A percentile compares a stretch with the other conserved stretches of the same genome.
phyloP scores from a whole-genome alignment of 1,140 invertebrate genomes.

The Arctopsyche grandis region DNA sequence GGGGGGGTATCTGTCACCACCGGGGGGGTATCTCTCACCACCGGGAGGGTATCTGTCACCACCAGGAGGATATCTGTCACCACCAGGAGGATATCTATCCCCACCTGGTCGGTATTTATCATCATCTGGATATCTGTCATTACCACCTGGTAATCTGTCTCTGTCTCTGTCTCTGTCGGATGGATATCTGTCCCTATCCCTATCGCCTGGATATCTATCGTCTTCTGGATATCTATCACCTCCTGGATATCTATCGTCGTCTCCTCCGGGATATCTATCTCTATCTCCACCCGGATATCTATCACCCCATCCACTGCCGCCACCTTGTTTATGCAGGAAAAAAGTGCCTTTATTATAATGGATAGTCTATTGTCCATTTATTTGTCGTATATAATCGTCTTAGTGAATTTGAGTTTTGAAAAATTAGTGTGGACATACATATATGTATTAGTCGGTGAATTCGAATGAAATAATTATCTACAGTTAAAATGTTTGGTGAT shows the following conservation, averaged over 20 bases:
- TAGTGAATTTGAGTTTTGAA: conserved; percentile 16
- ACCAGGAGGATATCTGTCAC: conserved; percentile 60
- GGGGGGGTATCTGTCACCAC: conserved; percentile 42
- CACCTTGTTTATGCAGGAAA: conserved; percentile 55
- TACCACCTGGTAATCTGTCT: conserved; percentile 58
- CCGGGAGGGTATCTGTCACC: too few species aligned
- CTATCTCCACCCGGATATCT: conserved; percentile 56
- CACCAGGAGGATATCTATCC: conserved; percentile 52
- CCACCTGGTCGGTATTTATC: conserved; percentile 49
- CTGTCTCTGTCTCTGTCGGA: conserved; percentile 50
- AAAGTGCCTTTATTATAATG: conserved; percentile 50
- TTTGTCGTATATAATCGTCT: conserved; percentile 14
- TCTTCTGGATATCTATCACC: conserved; percentile 58
- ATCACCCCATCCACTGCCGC: conserved; percentile 58
- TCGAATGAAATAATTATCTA: conserved; percentile 19
- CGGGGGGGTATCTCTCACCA: conserved; percentile 59
- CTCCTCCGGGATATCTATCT: conserved; percentile 59
- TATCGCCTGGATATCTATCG: conserved; percentile 48
- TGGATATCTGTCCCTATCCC: conserved; percentile 59
- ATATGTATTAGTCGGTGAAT: not conserved
- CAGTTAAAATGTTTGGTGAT: not conserved
- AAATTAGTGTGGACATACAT: not conserved
- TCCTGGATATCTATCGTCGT: conserved; percentile 63
- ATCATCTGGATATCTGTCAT: conserved; percentile 57
- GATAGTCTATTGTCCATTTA: conserved; percentile 50